Evolutionary conservation across 2,888 invertebrate species (phyloP), one percentile per base, ranked within the genome.

Genomic region (Lepidocyrtinus sp.): DNA sequence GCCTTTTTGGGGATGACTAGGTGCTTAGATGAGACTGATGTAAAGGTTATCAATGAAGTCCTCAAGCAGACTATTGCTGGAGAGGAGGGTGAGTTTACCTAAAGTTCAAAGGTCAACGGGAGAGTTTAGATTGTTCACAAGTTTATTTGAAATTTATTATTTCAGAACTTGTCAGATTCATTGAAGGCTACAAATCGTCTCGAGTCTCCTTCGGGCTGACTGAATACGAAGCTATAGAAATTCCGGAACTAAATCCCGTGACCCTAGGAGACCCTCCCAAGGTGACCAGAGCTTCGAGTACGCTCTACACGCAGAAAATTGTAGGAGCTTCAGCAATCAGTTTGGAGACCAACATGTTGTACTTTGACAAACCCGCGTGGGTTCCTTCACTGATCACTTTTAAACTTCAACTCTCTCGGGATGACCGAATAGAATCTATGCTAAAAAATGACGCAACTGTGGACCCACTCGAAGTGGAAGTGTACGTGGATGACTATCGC

Each of bases 261-360:
- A n/a, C n/a, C n/a, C n/a, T n/a, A n/a, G n/a, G n/a, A n/a, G n/a
- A n/a, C n/a, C n/a, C n/a, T n/a, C n/a, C n/a, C n/a, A n/a, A 75
- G 21, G 5, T 12, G 22, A 59, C 26, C 24, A 36, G 9, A 9
- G 59, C 67, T 0, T 75, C 74, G 1, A 75, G 68, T 25, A 65
- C 73, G 7, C 25, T 75, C n/a, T 2, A 45, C 25, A n/a, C 5
- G 17, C 3, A 7, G 55, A 19, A n/a, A 59, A 17, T 19, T 71
- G 22, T 45, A 3, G 12, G 15, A 55, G 19, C 9, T 68, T 19
- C 25, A 50, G 9, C n/a, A n/a, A n/a, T n/a, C n/a, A n/a, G n/a
- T n/a, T 19, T 75, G 7, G 75, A 75, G 46, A 75, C 75, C 1
- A 75, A 69, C 26, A 68, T 75, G 46, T 50, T 75, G 9, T 75